Base-by-base conservation (phyloP, 2,113 vertebrate species). In the Gobiocypris rarus region DNA sequence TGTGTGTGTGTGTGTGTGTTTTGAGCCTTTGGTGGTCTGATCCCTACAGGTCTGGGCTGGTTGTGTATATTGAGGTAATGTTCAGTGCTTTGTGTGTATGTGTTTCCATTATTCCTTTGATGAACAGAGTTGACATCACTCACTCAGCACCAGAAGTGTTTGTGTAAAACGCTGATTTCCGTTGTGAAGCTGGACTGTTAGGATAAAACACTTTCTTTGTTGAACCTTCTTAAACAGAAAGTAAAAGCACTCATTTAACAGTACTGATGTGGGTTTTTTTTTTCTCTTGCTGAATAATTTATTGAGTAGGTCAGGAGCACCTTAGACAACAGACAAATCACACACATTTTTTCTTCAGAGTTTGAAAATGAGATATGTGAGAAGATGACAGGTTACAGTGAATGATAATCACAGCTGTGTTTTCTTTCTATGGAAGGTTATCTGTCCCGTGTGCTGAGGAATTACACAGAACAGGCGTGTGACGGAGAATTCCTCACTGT, bases 391-490 rank as follows among this genome's bases (percentile, higher is more conserved):
- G 17, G 22, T 50, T 34, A 22, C 4, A 43, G 76, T 63, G 38
- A 38, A 15, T 15, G 11, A 34, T 78, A 0, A 9, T 54, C 8
- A 67, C 19, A 9, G 15, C 10, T 22, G 13, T 54, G 41, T 31
- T 31, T 58, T 38, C 26, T 9, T 43, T 38, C 48, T 88, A 86
- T 88, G 84, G 38, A 83, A 97, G 96, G 94, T 87, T 96, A 96
- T 87, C 90, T 97, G 86, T 95, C 96, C 81, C 95, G 92, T 89
- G 94, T 95, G 58, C 88, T 97, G 86, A 96, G 89, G 91, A 97
- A 97, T 93, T 96, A 97, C 91, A 96, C 94, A 0, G 94, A 94
- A 82, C 95, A 94, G 85, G 96, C 96, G 75, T 97, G 96, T 1
- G 96, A 97, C 88, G 96, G 96, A 87, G 95, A 96, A 83, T 94